These are phyloP conservation scores for Egretta garzetta DNA, from an alignment of 2,113 vertebrate genomes.

Conservation along the genomic window DNA sequence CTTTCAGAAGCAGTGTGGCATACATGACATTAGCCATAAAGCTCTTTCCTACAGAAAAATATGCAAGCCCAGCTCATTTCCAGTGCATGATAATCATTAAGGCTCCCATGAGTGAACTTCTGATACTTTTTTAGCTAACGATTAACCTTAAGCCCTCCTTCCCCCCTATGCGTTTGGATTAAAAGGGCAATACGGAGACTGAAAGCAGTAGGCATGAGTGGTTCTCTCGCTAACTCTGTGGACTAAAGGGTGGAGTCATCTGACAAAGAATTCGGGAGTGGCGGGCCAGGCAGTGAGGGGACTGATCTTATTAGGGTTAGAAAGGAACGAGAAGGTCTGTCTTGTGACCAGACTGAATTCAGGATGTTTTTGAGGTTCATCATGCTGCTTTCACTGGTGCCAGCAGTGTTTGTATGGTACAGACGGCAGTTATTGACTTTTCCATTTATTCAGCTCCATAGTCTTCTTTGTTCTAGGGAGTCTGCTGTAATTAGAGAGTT, in stretches of 20 bases:
- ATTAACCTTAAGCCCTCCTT: conserved; percentile 55
- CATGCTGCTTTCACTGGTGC: background rate
- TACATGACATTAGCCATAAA: background rate
- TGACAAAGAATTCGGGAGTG: background rate
- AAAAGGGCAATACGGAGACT: background rate
- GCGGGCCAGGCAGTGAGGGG: background rate
- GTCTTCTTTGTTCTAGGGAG: background rate
- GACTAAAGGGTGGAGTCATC: background rate
- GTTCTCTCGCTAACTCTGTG: background rate
- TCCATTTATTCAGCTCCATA: background rate
- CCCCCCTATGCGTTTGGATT: background rate
- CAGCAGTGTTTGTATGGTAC: background rate
- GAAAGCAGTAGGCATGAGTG: background rate
- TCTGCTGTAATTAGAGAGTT: background rate
- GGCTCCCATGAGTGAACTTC: background rate
- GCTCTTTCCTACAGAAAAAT: conserved; percentile 20
- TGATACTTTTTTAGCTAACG: conserved; percentile 20
- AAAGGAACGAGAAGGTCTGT: background rate
- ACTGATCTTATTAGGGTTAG: background rate
- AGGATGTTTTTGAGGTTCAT: background rate
- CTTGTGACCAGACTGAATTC: background rate
- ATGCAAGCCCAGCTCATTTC: conserved; percentile 35
- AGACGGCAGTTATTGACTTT: conserved; percentile 12
- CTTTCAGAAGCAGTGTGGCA: background rate
- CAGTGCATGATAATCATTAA: background rate